Conservation (phyloP, 2,797 vertebrate genomes). For the Emys orbicularis region DNA sequence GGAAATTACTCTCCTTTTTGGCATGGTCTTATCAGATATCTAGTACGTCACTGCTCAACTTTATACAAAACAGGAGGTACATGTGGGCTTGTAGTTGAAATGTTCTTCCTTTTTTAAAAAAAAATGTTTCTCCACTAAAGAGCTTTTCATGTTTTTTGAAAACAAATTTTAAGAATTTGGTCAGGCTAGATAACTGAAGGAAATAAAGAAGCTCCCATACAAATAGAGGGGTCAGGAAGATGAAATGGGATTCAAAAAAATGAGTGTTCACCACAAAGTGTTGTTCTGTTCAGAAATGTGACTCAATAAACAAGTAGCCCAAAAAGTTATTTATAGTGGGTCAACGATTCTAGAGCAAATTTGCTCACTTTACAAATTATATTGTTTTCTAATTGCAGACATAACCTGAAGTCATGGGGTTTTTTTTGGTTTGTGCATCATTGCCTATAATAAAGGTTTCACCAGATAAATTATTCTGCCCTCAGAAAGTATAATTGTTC, state of each 20-base stretch:
- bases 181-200: not conserved
- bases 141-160: not conserved
- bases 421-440: not conserved
- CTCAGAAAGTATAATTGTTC: not conserved
- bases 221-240: not conserved
- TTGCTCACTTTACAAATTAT: not conserved
- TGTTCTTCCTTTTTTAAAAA: not conserved
- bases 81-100: not conserved
- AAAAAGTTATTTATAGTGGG: not conserved
- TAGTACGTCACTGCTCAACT: not conserved
- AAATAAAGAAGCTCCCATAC: not conserved
- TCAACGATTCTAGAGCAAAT: not conserved
- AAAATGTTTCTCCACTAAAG: not conserved
- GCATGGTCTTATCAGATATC: not conserved
- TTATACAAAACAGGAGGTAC: not conserved
- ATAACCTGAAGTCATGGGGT: not conserved
- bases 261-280: not conserved
- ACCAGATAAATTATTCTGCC: not conserved
- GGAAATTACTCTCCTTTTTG: not conserved
- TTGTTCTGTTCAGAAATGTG: not conserved
- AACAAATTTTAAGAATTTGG: rapidly evolving
- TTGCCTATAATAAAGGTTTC: slow-evolving; percentile 21
- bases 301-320: too few relatives aligned
- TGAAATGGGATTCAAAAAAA: not conserved
- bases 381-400: not conserved